A percentile compares a stretch with the other conserved stretches of the same genome.
phyloP scores from a whole-genome alignment of 2,797 vertebrate genomes.

The Phylloscopus collybita region DNA sequence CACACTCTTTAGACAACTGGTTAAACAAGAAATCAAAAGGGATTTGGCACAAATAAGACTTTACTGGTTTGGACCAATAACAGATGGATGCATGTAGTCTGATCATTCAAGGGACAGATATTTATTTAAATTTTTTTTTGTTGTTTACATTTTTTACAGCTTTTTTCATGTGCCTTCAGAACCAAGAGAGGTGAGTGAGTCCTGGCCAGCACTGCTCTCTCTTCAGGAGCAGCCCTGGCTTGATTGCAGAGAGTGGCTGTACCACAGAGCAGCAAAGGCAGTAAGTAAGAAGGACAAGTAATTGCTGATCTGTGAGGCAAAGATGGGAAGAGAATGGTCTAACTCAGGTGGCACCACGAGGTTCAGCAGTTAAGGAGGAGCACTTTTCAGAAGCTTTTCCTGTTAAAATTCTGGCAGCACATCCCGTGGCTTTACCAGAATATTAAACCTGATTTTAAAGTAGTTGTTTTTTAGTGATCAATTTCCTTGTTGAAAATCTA shows the following conservation, averaged over 20 bases:
- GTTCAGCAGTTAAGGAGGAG: neutral
- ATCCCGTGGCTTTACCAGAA: slow-evolving; percentile 41
- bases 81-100: neutral
- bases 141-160: neutral
- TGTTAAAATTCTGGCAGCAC: slow-evolving; percentile 23
- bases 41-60: neutral
- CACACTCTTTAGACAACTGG: neutral
- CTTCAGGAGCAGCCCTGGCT: neutral
- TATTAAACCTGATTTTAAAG: slow-evolving; percentile 28
- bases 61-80: neutral
- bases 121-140: neutral
- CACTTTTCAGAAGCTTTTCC: slow-evolving; percentile 3
- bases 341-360: neutral
- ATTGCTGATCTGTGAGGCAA: neutral
- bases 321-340: neutral
- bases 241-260: neutral
- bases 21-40: neutral
- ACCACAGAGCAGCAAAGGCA: neutral
- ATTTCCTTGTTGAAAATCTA: slow-evolving; percentile 48
- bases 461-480: neutral
- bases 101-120: neutral
- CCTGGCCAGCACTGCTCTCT: neutral
- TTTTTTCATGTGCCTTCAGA: neutral
- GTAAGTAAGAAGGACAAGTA: neutral
- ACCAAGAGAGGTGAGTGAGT: neutral